Conservation (phyloP, 2,888 invertebrate species). For the Entomobrya multifasciata region DNA sequence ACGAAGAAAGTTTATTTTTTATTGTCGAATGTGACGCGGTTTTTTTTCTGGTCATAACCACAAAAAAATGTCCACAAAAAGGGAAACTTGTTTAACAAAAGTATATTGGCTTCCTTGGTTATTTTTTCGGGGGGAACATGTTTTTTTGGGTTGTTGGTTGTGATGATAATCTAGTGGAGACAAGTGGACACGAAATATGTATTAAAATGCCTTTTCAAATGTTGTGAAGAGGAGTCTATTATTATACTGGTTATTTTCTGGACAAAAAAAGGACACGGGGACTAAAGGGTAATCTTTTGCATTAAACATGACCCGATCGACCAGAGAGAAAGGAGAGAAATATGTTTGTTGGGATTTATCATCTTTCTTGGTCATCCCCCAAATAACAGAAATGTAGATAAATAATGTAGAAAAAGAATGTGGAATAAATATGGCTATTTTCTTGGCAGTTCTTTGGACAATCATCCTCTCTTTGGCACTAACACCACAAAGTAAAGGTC, state of each 20-base stretch:
- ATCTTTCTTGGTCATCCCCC: slow-evolving; percentile 6
- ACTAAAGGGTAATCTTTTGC: slow-evolving; percentile 80
- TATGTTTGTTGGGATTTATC: slow-evolving; percentile 40
- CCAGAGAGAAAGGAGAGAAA: slow-evolving; percentile 76
- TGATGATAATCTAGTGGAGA: slow-evolving; percentile 10
- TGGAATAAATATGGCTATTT: slow-evolving; percentile 46
- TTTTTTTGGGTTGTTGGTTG: slow-evolving; percentile 6
- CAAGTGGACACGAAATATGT: slow-evolving; percentile 39
- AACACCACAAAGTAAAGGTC: not conserved
- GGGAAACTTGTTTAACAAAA: slow-evolving; percentile 9
- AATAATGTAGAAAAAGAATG: slow-evolving; percentile 28
- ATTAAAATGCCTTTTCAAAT: not conserved
- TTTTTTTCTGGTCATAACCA: slow-evolving; percentile 54
- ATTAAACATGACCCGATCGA: slow-evolving; percentile 80
- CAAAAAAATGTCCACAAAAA: slow-evolving; percentile 33
- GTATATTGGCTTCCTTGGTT: slow-evolving; percentile 1
- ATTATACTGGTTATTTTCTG: slow-evolving; percentile 38
- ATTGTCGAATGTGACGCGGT: slow-evolving; percentile 65
- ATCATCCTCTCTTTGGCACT: slow-evolving; percentile 39
- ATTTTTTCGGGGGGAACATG: not conserved
- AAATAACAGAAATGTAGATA: slow-evolving; percentile 8
- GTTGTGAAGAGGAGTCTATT: slow-evolving; percentile 16
- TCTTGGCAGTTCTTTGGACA: slow-evolving; percentile 42
- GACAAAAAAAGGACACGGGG: slow-evolving; percentile 61
- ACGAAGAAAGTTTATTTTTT: slow-evolving; percentile 43